Evolutionary conservation across 2,888 invertebrate species (phyloP).

Genomic region (Ernsta delagoae): DNA sequence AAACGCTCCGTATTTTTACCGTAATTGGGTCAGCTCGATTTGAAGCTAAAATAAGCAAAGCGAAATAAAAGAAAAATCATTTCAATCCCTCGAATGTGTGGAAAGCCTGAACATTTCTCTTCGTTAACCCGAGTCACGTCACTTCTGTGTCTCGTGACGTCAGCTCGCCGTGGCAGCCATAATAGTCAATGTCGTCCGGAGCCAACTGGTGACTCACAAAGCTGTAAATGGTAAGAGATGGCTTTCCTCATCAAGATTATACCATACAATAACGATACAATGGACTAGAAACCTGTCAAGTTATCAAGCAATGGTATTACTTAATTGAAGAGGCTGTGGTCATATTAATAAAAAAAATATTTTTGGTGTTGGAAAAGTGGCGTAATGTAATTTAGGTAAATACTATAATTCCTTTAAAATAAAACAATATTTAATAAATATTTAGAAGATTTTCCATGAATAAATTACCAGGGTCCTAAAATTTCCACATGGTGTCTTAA

Average conservation of each 20-base stretch:
- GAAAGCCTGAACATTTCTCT: slow-evolving; percentile 29
- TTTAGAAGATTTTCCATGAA: no score
- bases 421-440: no score
- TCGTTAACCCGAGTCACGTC: slow-evolving; percentile 33
- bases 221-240: slow-evolving; percentile 6
- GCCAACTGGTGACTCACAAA: slow-evolving; percentile 12
- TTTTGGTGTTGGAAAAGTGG: neutral
- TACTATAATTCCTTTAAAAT: no score
- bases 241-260: neutral
- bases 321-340: no score
- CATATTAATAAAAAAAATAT: no score
- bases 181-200: slow-evolving; percentile 27
- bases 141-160: slow-evolving; percentile 14
- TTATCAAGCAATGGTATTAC: neutral
- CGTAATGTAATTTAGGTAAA: no score
- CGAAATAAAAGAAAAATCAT: neutral
- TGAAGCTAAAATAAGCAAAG: neutral
- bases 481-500: no score
- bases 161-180: slow-evolving; percentile 15
- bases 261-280: neutral
- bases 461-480: no score
- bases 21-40: neutral
- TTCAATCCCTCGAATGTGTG: neutral
- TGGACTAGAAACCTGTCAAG: neutral
- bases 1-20: neutral